phyloP scores from a whole-genome alignment of 2,113 vertebrate genomes.

The Xyliphius kryptos region DNA sequence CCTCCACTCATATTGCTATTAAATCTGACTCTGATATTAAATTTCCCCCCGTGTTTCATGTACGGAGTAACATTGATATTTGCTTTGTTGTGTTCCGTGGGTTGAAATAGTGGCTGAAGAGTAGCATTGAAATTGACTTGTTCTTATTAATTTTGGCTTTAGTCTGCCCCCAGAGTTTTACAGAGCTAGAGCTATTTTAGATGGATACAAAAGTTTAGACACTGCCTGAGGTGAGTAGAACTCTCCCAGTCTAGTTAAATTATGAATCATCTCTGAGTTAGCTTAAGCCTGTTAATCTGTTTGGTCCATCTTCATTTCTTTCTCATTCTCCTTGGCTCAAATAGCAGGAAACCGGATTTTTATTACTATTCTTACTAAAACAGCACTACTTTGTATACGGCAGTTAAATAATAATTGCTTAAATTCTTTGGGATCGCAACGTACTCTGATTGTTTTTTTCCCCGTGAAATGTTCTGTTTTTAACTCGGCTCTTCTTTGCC shows the following conservation, averaged over 20 bases:
- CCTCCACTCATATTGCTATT: too few species aligned
- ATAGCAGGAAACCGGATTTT: constrained; percentile 15
- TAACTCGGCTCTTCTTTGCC: constrained; percentile 23
- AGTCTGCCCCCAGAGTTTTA: too few species aligned
- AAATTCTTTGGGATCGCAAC: constrained; percentile 37
- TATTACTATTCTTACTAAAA: constrained; percentile 12
- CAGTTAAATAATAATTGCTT: constrained; percentile 38
- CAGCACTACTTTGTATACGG: constrained; percentile 18
- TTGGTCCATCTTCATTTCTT: constrained; percentile 14
- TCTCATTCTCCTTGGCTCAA: constrained; percentile 13
- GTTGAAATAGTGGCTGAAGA: too few species aligned
- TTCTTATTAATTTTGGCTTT: too few species aligned
- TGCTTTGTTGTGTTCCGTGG: too few species aligned
- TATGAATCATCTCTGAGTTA: constrained; percentile 5
- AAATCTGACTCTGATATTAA: too few species aligned
- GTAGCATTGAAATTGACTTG: too few species aligned
- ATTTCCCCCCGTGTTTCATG: too few species aligned
- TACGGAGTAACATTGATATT: too few species aligned
- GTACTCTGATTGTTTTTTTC: constrained; percentile 37
- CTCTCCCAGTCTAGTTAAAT: neutral
- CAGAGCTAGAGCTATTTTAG: too few species aligned
- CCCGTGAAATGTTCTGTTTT: constrained; percentile 29
- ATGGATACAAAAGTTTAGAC: too few species aligned
- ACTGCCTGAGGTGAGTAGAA: too few species aligned
- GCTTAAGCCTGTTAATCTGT: constrained; percentile 19